A percentile compares a stretch with the other conserved stretches of the same genome.
Conservation (phyloP, 2,113 vertebrate genomes). For the Pteronura brasiliensis region DNA sequence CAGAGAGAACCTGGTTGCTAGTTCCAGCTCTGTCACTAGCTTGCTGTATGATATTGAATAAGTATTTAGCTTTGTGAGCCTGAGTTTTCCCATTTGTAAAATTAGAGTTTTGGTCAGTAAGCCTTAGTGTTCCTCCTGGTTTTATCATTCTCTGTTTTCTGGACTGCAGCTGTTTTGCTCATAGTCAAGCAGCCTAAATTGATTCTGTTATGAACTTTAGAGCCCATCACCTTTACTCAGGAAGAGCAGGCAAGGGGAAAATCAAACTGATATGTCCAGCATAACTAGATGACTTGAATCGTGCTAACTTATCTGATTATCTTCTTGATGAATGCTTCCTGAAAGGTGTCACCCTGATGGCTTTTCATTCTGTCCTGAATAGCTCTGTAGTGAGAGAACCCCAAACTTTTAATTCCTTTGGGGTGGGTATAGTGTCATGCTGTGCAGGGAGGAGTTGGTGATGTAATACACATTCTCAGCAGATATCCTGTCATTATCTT, state of each 20-base stretch:
- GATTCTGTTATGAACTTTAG: slow-evolving; percentile 29
- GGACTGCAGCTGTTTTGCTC: neutral
- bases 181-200: neutral
- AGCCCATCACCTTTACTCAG: neutral
- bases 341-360: neutral
- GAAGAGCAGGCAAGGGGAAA: neutral
- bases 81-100: slow-evolving; percentile 45
- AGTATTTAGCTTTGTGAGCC: neutral
- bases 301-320: neutral
- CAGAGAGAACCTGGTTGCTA: neutral
- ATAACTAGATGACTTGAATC: neutral
- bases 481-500: neutral
- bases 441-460: neutral
- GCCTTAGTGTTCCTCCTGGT: neutral
- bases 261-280: neutral
- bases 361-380: neutral
- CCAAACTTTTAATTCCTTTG: neutral
- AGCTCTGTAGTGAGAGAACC: neutral
- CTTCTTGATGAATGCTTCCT: neutral
- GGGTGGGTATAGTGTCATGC: neutral
- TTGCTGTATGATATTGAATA: neutral
- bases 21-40: neutral
- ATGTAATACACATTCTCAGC: neutral
- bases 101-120: neutral
- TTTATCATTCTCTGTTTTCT: slow-evolving; percentile 30